Conservation (phyloP, 1,140 invertebrate species). For the Drosophila tani region DNA sequence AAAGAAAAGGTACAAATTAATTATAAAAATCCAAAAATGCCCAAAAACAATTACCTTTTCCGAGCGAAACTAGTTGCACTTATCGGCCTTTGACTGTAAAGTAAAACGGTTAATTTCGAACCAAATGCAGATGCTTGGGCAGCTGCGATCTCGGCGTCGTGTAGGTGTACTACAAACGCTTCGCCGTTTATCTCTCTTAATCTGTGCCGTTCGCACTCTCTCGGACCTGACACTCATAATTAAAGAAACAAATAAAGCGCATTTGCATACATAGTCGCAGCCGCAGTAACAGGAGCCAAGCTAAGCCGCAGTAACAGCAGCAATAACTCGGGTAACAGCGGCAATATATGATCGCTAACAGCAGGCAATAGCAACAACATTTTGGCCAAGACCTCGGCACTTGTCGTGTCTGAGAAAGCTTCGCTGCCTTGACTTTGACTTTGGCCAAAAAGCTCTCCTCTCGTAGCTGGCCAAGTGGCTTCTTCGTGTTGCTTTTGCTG, state of each 20-base stretch:
- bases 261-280: slow-evolving; percentile 61
- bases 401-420: slow-evolving; percentile 77
- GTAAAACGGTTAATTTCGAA: slow-evolving; percentile 44
- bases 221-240: slow-evolving; percentile 82
- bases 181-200: slow-evolving; percentile 73
- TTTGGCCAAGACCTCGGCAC: slow-evolving; percentile 54
- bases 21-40: too few species aligned
- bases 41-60: neutral
- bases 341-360: slow-evolving; percentile 15
- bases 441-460: slow-evolving; percentile 43
- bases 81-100: slow-evolving; percentile 13
- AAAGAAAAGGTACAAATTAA: too few species aligned
- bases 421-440: slow-evolving; percentile 56
- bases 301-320: slow-evolving; percentile 18
- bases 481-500: slow-evolving; percentile 36
- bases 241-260: slow-evolving; percentile 84
- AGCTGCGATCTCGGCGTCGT: slow-evolving; percentile 23
- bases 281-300: slow-evolving; percentile 9
- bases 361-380: slow-evolving; percentile 22
- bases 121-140: slow-evolving; percentile 34
- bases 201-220: slow-evolving; percentile 73
- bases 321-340: slow-evolving; percentile 10
- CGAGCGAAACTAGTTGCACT: neutral
- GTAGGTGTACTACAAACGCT: slow-evolving; percentile 55
- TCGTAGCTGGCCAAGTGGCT: slow-evolving; percentile 36